Evolutionary conservation across 2,797 vertebrate genomes (phyloP).

Genomic region (Garrulus glandarius): DNA sequence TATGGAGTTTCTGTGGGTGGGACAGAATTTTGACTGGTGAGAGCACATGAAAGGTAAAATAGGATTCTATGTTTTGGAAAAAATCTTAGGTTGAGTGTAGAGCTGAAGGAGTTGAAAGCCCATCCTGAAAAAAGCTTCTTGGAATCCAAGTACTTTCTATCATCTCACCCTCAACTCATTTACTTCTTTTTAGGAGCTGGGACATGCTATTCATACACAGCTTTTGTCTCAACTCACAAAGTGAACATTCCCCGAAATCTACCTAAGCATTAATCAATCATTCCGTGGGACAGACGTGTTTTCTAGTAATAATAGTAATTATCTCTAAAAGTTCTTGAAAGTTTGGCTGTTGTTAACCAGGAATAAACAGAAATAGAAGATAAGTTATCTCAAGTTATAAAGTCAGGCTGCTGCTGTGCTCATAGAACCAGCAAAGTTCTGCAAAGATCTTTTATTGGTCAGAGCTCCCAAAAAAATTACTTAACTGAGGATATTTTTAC

Average conservation of each 20-base stretch:
- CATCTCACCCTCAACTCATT: neutral
- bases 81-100: neutral
- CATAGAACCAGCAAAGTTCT: neutral
- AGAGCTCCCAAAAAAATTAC: neutral
- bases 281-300: neutral
- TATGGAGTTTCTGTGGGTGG: neutral
- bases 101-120: neutral
- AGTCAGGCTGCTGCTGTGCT: neutral
- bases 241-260: neutral
- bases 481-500: neutral
- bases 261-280: neutral
- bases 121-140: neutral
- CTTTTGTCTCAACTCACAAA: neutral
- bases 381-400: neutral
- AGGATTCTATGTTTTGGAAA: neutral
- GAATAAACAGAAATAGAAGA: neutral
- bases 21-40: neutral
- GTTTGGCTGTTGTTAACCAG: neutral
- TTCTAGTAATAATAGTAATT: neutral
- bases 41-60: neutral
- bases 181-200: neutral
- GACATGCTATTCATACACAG: neutral
- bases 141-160: neutral
- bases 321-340: neutral
- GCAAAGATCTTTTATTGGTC: neutral